Conservation (phyloP, 2,113 vertebrate species). For the Eptesicus fuscus region DNA sequence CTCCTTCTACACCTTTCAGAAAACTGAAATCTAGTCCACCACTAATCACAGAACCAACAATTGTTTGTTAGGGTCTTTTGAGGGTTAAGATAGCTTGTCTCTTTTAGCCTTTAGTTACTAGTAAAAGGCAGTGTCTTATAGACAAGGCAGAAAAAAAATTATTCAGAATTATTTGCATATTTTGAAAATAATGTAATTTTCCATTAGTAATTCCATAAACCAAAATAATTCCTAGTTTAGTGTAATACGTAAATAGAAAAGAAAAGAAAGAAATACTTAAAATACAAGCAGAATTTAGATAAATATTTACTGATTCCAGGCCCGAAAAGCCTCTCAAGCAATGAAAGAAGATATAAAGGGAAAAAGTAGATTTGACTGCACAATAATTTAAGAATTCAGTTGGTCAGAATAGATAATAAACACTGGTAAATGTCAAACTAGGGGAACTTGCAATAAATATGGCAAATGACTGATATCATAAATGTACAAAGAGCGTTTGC, state of each 20-base stretch:
- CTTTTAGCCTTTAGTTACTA: background rate
- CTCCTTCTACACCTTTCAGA: background rate
- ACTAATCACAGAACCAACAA: background rate
- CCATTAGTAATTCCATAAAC: background rate
- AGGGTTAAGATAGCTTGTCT: background rate
- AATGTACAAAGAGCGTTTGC: constrained; percentile 35
- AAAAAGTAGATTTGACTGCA: background rate
- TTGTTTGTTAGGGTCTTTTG: background rate
- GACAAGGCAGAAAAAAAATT: background rate
- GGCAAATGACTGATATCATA: background rate
- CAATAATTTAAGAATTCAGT: background rate
- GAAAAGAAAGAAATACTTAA: constrained; percentile 37
- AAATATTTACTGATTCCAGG: constrained; percentile 30
- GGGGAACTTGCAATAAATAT: background rate
- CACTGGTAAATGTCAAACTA: background rate
- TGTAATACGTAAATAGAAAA: background rate
- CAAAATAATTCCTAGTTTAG: background rate
- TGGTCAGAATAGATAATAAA: constrained; percentile 7
- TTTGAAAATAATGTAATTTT: background rate
- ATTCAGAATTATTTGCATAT: background rate
- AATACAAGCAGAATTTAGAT: background rate
- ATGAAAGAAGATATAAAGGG: background rate
- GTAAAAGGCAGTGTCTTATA: background rate
- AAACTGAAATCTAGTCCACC: background rate
- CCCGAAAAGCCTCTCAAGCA: background rate